A percentile compares a stretch with the other conserved stretches of the same genome.
Evolutionary conservation across 2,888 invertebrate genomes (phyloP).

Genomic region (Melanargia galathea): DNA sequence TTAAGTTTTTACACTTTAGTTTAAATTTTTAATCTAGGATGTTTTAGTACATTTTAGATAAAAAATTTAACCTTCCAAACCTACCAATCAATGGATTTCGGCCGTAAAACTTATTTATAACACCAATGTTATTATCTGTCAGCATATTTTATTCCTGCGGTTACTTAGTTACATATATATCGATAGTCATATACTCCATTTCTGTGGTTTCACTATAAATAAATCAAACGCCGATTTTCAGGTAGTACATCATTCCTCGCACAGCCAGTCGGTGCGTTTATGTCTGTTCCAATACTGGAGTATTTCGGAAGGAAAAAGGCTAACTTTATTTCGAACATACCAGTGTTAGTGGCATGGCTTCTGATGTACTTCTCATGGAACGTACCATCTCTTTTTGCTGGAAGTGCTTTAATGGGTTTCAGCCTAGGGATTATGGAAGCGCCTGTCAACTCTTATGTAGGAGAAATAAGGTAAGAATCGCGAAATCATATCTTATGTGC

Average conservation of each 20-base stretch:
- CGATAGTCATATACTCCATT: too few relatives aligned
- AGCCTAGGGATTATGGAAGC: slow-evolving; percentile 84
- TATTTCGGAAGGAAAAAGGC: slow-evolving; percentile 80
- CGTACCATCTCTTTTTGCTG: slow-evolving; percentile 70
- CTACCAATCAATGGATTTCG: too few relatives aligned
- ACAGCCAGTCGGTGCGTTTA: slow-evolving; percentile 80
- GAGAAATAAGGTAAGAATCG: slow-evolving; percentile 81
- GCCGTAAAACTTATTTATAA: too few relatives aligned
- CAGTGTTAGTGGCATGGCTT: slow-evolving; percentile 80
- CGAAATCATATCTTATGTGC: slow-evolving; percentile 21
- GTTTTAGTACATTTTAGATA: too few relatives aligned
- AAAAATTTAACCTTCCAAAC: too few relatives aligned
- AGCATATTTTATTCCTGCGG: too few relatives aligned
- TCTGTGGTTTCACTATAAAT: not conserved
- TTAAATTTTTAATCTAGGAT: too few relatives aligned
- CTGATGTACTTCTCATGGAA: slow-evolving; percentile 77
- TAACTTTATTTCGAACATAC: slow-evolving; percentile 79
- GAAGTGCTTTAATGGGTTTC: slow-evolving; percentile 76
- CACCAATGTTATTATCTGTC: too few relatives aligned
- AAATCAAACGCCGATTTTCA: slow-evolving; percentile 47
- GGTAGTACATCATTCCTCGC: slow-evolving; percentile 81
- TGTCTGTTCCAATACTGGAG: slow-evolving; percentile 80
- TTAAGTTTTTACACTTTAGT: too few relatives aligned
- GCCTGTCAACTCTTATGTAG: slow-evolving; percentile 81
- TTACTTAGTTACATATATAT: too few relatives aligned